A percentile compares a stretch with the other conserved stretches of the same genome.
Conservation (phyloP, 2,888 invertebrate genomes). For the Trichogramma evanescens region DNA sequence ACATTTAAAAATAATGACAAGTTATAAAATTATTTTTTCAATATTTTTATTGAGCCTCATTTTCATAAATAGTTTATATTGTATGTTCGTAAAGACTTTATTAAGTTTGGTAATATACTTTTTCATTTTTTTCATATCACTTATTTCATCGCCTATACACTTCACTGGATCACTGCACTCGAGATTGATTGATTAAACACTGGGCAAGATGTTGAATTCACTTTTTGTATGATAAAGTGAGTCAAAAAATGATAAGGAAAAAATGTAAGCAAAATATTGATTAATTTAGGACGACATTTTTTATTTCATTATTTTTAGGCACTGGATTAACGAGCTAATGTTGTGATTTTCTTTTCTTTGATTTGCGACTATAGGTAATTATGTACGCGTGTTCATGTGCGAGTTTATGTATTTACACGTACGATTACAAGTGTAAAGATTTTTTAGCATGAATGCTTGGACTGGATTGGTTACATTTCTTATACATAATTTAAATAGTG, state of each 20-base stretch:
- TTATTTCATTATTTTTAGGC: conserved; percentile 15
- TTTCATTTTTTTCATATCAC: conserved; percentile 3
- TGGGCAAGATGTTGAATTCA: conserved; percentile 14
- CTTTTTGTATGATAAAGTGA: too few relatives aligned
- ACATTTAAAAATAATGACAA: not conserved
- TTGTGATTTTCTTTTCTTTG: conserved; percentile 3
- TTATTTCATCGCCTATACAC: conserved; percentile 7
- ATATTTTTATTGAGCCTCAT: conserved; percentile 20
- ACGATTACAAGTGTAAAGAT: conserved; percentile 13
- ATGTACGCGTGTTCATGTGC: conserved; percentile 11
- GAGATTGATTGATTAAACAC: conserved; percentile 13
- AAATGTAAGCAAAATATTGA: conserved; percentile 2
- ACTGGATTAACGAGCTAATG: conserved; percentile 21
- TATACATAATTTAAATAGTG: not conserved
- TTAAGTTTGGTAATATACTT: conserved; percentile 3
- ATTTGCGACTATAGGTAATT: not conserved
- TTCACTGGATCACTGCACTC: conserved; percentile 9
- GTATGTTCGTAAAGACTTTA: conserved; percentile 13
- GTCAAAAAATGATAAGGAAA: not conserved
- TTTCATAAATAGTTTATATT: conserved; percentile 19
- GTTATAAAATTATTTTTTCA: conserved; percentile 13
- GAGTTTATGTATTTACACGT: not conserved
- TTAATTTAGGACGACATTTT: conserved; percentile 3
- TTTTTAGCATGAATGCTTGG: conserved; percentile 11
- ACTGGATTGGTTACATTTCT: conserved; percentile 1